A percentile compares a stretch with the other conserved stretches of the same genome.
Conservation (phyloP, 2,888 invertebrate species). For the Frankliniella fusca region DNA sequence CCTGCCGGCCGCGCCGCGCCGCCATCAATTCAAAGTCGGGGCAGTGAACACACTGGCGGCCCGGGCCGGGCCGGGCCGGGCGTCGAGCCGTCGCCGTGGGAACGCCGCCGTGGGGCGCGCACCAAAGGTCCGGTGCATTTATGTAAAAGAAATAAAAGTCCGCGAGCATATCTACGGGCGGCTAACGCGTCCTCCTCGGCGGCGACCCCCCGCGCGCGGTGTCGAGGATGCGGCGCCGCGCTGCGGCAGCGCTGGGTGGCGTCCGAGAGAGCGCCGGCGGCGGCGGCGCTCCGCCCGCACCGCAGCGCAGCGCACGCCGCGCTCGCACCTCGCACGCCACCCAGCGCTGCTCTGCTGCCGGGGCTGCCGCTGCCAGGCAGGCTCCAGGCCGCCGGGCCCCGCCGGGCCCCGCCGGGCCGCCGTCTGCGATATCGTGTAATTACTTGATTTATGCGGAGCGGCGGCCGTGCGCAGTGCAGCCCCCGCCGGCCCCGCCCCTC, state of each 20-base stretch:
- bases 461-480: neutral
- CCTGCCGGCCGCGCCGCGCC: neutral
- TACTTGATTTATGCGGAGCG: constrained; percentile 17
- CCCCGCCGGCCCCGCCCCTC: no score
- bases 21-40: neutral
- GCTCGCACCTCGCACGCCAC: neutral
- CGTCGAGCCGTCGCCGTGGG: neutral
- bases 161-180: no score
- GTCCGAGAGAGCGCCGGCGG: neutral
- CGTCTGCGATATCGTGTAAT: constrained; percentile 21
- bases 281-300: neutral
- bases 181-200: neutral
- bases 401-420: neutral
- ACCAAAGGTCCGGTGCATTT: no score
- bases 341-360: no score
- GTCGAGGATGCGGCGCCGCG: neutral
- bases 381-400: neutral
- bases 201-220: neutral
- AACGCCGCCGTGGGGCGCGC: neutral
- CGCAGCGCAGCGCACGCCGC: neutral
- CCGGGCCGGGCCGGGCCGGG: neutral
- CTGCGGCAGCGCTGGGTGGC: neutral
- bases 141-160: no score
- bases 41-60: constrained; percentile 7
- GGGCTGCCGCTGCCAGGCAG: neutral